Percentiles rank a stretch among this genome's conserved stretches.
These are phyloP conservation scores for Sipha maydis DNA, from an alignment of 2,888 invertebrate species.

Conservation along the genomic window DNA sequence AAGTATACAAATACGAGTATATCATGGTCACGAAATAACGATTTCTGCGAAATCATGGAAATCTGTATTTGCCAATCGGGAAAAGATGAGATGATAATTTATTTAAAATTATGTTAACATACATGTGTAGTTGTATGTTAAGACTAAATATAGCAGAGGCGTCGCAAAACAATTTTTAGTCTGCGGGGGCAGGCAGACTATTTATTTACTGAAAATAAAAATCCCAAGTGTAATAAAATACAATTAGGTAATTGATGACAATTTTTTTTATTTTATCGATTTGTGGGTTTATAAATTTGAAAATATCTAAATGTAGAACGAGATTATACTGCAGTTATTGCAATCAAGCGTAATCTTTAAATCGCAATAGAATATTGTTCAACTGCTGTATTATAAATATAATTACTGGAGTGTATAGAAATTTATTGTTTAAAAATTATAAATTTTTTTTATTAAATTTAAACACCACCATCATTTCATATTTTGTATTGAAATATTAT, in stretches of 20 bases:
- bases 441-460: background rate
- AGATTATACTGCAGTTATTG: background rate
- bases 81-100: constrained; percentile 25
- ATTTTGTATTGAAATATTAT: background rate
- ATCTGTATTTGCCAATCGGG: background rate
- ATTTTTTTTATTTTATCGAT: background rate
- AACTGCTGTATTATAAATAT: background rate
- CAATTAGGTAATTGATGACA: background rate
- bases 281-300: background rate
- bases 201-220: constrained; percentile 25
- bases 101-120: constrained; percentile 33
- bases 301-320: background rate
- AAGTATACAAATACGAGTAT: background rate
- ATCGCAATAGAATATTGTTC: background rate
- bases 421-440: too few relatives aligned
- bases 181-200: constrained; percentile 12
- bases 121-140: constrained; percentile 2
- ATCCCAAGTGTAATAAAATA: background rate
- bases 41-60: background rate
- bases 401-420: too few relatives aligned
- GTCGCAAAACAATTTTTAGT: background rate
- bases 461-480: too few relatives aligned
- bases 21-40: background rate
- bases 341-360: background rate
- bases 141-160: background rate